Percentiles rank a stretch among this genome's conserved stretches.
Conservation (phyloP, 2,888 invertebrate species). For the Pollenia labialis region DNA sequence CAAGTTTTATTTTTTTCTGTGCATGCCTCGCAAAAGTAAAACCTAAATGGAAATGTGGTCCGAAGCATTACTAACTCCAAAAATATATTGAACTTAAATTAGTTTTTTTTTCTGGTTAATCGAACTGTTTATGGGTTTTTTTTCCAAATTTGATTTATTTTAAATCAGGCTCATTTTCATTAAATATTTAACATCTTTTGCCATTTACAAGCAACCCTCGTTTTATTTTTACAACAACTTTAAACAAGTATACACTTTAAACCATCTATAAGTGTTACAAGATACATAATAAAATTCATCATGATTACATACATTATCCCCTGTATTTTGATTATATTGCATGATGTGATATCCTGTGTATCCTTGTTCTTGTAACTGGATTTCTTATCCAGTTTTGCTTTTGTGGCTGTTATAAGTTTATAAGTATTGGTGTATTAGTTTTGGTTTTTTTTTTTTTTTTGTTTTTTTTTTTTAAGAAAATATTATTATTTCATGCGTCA, state of each 20-base stretch:
- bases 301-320: constrained; percentile 75
- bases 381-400: constrained; percentile 51
- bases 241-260: background rate
- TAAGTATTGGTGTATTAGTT: constrained; percentile 36
- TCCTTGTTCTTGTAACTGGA: constrained; percentile 31
- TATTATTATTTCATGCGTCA: constrained; percentile 72
- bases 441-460: constrained; percentile 64
- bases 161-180: no score
- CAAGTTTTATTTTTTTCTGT: no score
- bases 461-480: constrained; percentile 65
- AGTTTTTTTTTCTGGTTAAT: no score
- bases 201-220: background rate
- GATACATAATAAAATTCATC: constrained; percentile 73
- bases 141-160: no score
- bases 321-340: constrained; percentile 69
- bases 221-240: background rate
- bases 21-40: no score
- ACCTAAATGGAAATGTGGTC: no score
- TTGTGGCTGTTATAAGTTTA: background rate
- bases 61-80: no score
- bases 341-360: constrained; percentile 63
- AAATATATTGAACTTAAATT: no score
- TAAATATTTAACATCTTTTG: no score
- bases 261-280: constrained; percentile 50
- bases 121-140: no score